Evolutionary conservation across 2,888 invertebrate genomes (phyloP).

Genomic region (Epirrita christyi): DNA sequence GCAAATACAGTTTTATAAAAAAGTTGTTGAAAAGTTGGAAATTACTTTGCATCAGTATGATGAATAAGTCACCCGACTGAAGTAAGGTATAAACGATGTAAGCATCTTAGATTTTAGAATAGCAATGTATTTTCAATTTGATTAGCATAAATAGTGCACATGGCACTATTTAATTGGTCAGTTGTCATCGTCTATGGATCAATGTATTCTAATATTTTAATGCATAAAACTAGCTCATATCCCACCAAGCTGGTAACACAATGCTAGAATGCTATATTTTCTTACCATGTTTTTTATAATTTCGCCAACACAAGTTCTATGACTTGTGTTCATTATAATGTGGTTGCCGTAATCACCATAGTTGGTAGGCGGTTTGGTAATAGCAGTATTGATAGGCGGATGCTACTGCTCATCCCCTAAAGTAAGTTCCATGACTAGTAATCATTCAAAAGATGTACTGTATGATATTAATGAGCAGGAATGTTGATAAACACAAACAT

Average conservation of each 20-base stretch:
- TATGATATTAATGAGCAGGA: constrained; percentile 2
- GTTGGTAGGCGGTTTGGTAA: too few relatives aligned
- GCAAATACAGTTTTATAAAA: constrained; percentile 96
- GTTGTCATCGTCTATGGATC: constrained; percentile 25
- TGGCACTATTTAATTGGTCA: constrained; percentile 24
- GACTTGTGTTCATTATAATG: background rate
- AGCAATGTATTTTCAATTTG: constrained; percentile 16
- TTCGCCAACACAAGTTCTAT: constrained; percentile 22
- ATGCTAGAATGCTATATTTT: constrained; percentile 12
- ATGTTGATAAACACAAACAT: constrained; percentile 6
- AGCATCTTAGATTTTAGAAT: constrained; percentile 13
- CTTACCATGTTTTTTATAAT: constrained; percentile 1
- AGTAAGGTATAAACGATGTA: constrained; percentile 38
- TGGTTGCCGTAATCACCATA: too few relatives aligned
- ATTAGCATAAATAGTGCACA: constrained; percentile 19
- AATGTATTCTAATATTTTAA: constrained; percentile 31
- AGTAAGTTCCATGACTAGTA: constrained; percentile 6
- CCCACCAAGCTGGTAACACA: constrained; percentile 30
- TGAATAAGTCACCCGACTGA: constrained; percentile 55
- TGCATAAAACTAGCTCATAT: constrained; percentile 22
- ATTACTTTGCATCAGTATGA: constrained; percentile 79
- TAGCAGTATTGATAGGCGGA: too few relatives aligned
- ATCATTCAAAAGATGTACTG: background rate
- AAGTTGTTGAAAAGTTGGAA: constrained; percentile 90
- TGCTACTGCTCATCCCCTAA: too few relatives aligned